Conservation (phyloP, 2,888 invertebrate genomes). For the Cheilosia urbana region DNA sequence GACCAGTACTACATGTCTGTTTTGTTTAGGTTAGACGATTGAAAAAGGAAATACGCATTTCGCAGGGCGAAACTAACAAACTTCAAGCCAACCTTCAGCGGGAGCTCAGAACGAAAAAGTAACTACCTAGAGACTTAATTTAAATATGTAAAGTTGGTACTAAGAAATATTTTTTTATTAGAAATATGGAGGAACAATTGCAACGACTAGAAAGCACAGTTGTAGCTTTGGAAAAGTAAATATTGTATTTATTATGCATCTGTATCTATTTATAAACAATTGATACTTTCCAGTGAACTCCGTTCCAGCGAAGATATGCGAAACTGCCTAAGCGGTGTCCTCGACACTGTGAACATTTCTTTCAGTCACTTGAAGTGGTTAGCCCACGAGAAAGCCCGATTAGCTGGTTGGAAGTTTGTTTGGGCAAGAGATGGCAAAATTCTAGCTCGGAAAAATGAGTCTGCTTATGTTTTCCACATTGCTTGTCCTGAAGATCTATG, state of each 20-base stretch:
- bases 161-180: background rate
- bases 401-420: background rate
- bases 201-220: background rate
- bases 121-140: background rate
- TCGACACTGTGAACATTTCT: background rate
- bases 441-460: background rate
- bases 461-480: background rate
- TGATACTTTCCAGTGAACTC: background rate
- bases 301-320: background rate
- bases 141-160: background rate
- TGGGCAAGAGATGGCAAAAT: background rate
- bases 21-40: background rate
- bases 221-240: background rate
- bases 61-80: background rate
- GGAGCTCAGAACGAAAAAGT: background rate
- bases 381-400: background rate
- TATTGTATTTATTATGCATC: background rate
- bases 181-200: background rate
- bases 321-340: background rate
- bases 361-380: constrained; percentile 1
- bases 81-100: background rate
- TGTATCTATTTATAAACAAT: background rate
- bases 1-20: background rate
- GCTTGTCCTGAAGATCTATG: background rate
- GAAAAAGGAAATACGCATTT: background rate